A percentile compares a stretch with the other conserved stretches of the same genome.
These are phyloP conservation scores for Phaedon cochleariae DNA, from an alignment of 2,888 invertebrate genomes.

Conservation along the genomic window DNA sequence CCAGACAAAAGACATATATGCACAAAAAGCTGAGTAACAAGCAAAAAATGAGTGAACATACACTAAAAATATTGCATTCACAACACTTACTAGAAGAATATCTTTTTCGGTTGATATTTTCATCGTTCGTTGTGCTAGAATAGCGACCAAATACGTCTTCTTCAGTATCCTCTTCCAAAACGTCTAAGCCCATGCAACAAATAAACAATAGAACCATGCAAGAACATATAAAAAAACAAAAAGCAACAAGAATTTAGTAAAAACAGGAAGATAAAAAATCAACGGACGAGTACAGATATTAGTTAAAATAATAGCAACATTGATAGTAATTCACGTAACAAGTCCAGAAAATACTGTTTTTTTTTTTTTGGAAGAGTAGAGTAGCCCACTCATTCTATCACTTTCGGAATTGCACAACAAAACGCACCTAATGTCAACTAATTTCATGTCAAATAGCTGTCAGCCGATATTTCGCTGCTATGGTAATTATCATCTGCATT, in stretches of 20 bases:
- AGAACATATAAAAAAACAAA: conserved; percentile 23
- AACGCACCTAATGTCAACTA: too few species aligned
- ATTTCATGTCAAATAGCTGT: too few species aligned
- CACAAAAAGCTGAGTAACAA: background rate
- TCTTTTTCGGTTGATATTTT: conserved; percentile 60
- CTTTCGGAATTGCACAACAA: too few species aligned
- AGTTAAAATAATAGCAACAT: too few species aligned
- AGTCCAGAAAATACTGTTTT: too few species aligned
- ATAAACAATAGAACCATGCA: conserved; percentile 39
- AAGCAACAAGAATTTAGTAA: background rate
- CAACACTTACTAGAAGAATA: conserved; percentile 69
- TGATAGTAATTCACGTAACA: too few species aligned
- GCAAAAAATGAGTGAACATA: background rate
- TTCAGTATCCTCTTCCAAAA: conserved; percentile 67
- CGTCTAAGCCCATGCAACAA: conserved; percentile 58
- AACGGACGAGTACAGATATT: too few species aligned
- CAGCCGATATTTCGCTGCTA: too few species aligned
- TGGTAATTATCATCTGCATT: too few species aligned
- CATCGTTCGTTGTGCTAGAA: conserved; percentile 29
- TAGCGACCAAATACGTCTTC: conserved; percentile 46
- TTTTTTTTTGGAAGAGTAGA: too few species aligned
- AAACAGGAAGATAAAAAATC: too few species aligned
- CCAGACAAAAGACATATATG: background rate
- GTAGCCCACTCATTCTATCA: too few species aligned
- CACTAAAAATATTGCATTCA: background rate